phyloP scores from a whole-genome alignment of 2,113 vertebrate genomes.

The Leucopternis melanops region DNA sequence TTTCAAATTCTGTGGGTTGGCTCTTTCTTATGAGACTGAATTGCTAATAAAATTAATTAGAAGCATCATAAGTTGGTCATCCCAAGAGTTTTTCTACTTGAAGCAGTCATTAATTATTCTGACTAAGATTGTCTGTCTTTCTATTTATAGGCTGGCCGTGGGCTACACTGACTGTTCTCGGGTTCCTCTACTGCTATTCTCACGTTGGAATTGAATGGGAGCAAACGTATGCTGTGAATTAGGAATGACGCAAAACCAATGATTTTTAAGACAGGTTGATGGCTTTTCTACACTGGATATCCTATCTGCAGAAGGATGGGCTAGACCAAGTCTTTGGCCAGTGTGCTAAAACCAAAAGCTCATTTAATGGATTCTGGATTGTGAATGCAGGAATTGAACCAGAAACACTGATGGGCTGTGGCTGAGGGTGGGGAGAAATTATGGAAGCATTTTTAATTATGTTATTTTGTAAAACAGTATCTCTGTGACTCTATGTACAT shows the following conservation, averaged over 20 bases:
- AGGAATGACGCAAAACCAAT: background rate
- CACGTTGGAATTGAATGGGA: conserved; percentile 79
- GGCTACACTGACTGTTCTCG: conserved; percentile 68
- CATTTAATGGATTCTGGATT: background rate
- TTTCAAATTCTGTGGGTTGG: background rate
- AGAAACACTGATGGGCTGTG: background rate
- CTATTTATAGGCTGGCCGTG: conserved; percentile 76
- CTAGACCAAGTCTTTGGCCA: background rate
- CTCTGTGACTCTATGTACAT: background rate
- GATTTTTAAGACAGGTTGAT: background rate
- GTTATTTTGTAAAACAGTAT: background rate
- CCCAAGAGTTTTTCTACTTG: background rate
- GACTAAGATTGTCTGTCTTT: background rate
- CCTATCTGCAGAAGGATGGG: background rate
- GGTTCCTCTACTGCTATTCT: conserved; percentile 77
- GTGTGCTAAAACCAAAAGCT: background rate
- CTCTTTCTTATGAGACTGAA: background rate
- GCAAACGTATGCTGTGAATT: background rate
- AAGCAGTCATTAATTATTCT: conserved; percentile 16
- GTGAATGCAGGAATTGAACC: background rate
- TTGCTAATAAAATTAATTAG: background rate
- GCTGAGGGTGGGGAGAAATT: background rate
- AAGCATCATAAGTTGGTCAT: background rate
- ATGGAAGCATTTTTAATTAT: background rate
- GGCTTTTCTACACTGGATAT: background rate